Evolutionary conservation across 1,140 invertebrate genomes (phyloP).

Genomic region (Asobara japonica): DNA sequence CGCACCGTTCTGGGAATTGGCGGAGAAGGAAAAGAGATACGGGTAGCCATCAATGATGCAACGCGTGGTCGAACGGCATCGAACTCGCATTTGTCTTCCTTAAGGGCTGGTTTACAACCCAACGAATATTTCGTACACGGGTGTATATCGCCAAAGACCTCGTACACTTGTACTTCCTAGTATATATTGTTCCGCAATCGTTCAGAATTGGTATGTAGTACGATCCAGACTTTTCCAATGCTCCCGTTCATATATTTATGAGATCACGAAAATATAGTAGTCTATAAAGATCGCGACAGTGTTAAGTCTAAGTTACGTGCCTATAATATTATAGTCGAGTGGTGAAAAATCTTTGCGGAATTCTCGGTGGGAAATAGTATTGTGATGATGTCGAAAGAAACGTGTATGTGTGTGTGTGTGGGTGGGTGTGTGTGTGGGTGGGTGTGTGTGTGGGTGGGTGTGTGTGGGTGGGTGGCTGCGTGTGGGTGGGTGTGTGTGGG

Average conservation of each 20-base stretch:
- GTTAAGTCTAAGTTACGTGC: too few species aligned
- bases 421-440: too few species aligned
- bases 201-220: neutral
- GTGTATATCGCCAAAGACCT: slow-evolving; percentile 44
- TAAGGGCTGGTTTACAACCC: slow-evolving; percentile 37
- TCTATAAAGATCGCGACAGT: too few species aligned
- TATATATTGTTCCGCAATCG: neutral
- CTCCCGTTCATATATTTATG: neutral
- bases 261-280: too few species aligned
- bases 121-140: slow-evolving; percentile 51
- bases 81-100: slow-evolving; percentile 62
- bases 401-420: too few species aligned
- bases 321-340: too few species aligned
- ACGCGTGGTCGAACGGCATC: slow-evolving; percentile 51
- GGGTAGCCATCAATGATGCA: slow-evolving; percentile 63
- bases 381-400: too few species aligned
- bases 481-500: too few species aligned
- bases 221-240: neutral
- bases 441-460: too few species aligned
- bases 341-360: too few species aligned
- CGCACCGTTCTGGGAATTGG: slow-evolving; percentile 60
- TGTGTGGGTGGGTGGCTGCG: too few species aligned
- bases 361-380: too few species aligned
- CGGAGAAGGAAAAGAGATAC: neutral
- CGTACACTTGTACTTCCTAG: neutral